Conservation (phyloP, 2,113 vertebrate genomes). For the Myrmecophaga tridactyla region DNA sequence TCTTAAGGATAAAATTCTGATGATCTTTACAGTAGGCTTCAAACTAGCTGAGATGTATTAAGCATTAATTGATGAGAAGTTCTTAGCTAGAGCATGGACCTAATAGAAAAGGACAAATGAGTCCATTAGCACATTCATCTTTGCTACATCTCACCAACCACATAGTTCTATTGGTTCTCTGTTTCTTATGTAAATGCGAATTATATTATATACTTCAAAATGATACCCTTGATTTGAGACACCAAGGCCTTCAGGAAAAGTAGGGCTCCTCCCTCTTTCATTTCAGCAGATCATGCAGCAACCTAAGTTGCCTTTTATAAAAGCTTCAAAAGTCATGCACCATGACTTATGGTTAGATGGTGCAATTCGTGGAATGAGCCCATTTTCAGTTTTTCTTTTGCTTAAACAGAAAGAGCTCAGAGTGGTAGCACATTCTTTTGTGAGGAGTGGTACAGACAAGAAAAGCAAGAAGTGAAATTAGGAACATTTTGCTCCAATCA, state of each 20-base stretch:
- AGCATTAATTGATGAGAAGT: neutral
- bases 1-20: conserved; percentile 3
- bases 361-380: neutral
- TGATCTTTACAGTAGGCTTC: neutral
- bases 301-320: neutral
- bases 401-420: conserved; percentile 38
- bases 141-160: neutral
- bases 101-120: neutral
- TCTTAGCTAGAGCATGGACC: neutral
- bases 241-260: neutral
- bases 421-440: neutral
- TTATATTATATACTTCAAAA: conserved; percentile 18
- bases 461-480: conserved; percentile 13
- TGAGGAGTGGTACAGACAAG: neutral
- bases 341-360: neutral
- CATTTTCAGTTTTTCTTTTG: conserved; percentile 4
- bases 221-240: neutral
- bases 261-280: neutral
- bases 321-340: neutral
- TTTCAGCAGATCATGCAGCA: neutral
- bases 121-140: neutral
- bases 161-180: neutral
- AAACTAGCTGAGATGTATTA: neutral
- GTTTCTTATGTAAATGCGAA: neutral
- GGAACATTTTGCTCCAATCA: neutral